Evolutionary conservation across 2,113 vertebrate genomes (phyloP).

Genomic region (Camelus dromedarius): DNA sequence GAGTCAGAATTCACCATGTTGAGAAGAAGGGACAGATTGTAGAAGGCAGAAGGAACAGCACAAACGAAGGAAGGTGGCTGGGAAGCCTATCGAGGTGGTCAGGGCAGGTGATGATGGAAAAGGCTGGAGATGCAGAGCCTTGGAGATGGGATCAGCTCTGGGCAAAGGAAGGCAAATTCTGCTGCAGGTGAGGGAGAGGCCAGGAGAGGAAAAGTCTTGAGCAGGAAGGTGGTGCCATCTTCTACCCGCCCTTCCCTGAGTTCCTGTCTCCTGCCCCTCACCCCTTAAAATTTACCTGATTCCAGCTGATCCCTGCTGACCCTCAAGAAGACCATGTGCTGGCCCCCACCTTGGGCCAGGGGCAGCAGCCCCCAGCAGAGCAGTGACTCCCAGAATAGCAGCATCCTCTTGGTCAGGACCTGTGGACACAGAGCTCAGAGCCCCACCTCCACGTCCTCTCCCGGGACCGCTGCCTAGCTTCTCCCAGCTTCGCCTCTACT

Average conservation of each 20-base stretch:
- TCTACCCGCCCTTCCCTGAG: neutral
- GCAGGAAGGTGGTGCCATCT: neutral
- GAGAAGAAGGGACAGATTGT: neutral
- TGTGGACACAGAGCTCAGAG: neutral
- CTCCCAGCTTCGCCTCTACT: neutral
- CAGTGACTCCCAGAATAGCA: slow-evolving; percentile 27
- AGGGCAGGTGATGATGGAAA: neutral
- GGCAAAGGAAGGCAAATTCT: neutral
- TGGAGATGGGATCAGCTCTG: neutral
- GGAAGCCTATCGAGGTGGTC: neutral
- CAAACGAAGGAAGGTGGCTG: neutral
- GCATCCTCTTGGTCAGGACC: slow-evolving; percentile 39
- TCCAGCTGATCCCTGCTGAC: neutral
- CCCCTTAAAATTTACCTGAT: neutral
- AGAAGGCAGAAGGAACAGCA: neutral
- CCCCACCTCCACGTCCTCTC: neutral
- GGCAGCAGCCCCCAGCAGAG: slow-evolving; percentile 54
- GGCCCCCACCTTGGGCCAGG: neutral
- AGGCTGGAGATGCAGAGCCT: neutral
- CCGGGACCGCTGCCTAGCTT: fast-evolving
- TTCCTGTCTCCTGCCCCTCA: too few relatives aligned
- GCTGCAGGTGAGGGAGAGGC: neutral
- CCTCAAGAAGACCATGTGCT: neutral
- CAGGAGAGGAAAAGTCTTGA: neutral
- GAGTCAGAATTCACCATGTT: neutral